Base-by-base conservation (phyloP, 1,140 invertebrate genomes). In the Lepidurus packardi region DNA sequence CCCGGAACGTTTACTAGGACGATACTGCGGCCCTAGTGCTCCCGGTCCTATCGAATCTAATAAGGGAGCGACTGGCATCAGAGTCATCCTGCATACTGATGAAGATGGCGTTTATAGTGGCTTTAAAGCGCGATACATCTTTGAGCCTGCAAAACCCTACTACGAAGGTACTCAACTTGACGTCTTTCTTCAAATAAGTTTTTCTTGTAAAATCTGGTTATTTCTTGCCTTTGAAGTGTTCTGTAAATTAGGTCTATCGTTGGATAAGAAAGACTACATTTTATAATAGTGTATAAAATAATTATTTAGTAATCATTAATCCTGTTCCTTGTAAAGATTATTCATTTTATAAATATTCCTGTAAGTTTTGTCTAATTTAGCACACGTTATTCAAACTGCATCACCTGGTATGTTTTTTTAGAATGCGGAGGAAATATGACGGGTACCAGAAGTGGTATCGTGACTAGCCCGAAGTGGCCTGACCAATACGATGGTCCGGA, bases 361-460 rank as follows among this genome's bases (percentile, higher is more conserved):
- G 34, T 34, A 34, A 1, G 34, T 34, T 34, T 34, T 34, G 34
- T 34, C 34, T 34, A 34, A 34, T 34, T 34, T 34, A 34, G 34
- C 2, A 34, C 34, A 34, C 2, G 34, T 34, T 34, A 34, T 34
- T 34, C 34, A 34, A 42, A 79, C 1, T 79, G 24, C 73, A 73
- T 74, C 76, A n/a, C 44, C 79, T 5, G 34, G n/a, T 24, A 9
- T 34, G 53, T 81, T 78, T 78, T 47, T 81, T 34, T 80, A 90
- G 94, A 96, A 86, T 97, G 95, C 85, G 95, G 95, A 81, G 90
- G 91, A 81, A 96, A 97, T 85, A 91, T 95, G 83, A 94, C 92
- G 75, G 93, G 92, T 79, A 86, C 90, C 80, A 90, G 93, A 83
- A 93, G 91, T 81, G 96, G 96, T 53, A 92, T 96, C 80, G 91